Conservation (phyloP, 2,888 invertebrate genomes). For the Ornithoptera priamus region DNA sequence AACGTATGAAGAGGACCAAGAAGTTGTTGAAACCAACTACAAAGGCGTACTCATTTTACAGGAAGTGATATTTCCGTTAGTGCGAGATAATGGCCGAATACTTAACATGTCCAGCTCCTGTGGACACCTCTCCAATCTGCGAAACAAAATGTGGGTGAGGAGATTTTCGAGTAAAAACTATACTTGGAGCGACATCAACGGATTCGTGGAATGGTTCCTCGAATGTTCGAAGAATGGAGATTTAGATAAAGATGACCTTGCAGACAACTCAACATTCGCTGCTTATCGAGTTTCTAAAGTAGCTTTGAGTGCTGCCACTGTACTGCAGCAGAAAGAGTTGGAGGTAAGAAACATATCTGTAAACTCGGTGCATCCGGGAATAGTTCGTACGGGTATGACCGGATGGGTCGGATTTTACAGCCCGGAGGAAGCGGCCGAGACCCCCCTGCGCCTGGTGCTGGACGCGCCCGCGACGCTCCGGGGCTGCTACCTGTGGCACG, state of each 20-base stretch:
- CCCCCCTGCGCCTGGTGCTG: conserved; percentile 76
- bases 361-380: conserved; percentile 86
- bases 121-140: conserved; percentile 81
- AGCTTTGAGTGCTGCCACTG: conserved; percentile 83
- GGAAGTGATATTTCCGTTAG: neutral
- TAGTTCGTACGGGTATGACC: conserved; percentile 89
- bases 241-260: conserved; percentile 50
- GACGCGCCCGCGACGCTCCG: conserved; percentile 73
- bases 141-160: conserved; percentile 62
- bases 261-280: conserved; percentile 76
- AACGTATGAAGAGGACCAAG: neutral
- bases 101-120: conserved; percentile 43
- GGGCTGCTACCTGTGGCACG: conserved; percentile 83
- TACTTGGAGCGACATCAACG: conserved; percentile 54
- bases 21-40: neutral
- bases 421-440: conserved; percentile 78
- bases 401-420: conserved; percentile 79
- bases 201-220: conserved; percentile 83
- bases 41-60: neutral
- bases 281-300: conserved; percentile 86
- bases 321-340: conserved; percentile 82
- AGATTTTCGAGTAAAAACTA: conserved; percentile 49
- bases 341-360: conserved; percentile 75
- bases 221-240: conserved; percentile 55
- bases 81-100: neutral